Base-by-base conservation (phyloP, 1,140 invertebrate species). In the Drosophila ogumai region DNA sequence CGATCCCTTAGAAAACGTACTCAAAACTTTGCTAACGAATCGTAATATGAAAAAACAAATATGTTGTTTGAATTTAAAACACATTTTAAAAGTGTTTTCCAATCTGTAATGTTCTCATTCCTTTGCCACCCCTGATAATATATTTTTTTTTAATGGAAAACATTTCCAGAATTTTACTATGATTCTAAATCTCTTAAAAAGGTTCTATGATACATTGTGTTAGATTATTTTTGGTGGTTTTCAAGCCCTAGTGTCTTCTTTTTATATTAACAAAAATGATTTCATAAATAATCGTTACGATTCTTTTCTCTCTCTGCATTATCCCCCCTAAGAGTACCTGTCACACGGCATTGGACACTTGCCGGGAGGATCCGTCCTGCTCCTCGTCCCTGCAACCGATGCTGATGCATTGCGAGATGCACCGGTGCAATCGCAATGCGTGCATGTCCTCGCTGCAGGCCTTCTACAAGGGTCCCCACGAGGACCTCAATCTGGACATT, bases 381-480 rank as follows among this genome's bases (percentile, higher is more conserved):
- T 95, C 95, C 84, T 94, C 94, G 57, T 94, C 96, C 44, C 93
- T 98, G 57, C 95, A 96, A 41, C 96, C 96, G 5, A 96, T 98
- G 66, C 93, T 98, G 75, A 95, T 95, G 90, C 95, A 96, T 82
- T 98, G 97, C 91, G 96, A 97, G 81, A 93, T 95, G 40, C 94
- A 94, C 46, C 94, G 94, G 41, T 98, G 97, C 93, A 95, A 96
- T 82, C 94, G 96, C 64, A 96, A 97, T 84, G 95, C 96, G 9
- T 98, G 97, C 92, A 98, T 98, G 97, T 94, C 95, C 55, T 96
- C 96, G n/a, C 92, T 98, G 73, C 95, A 97, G 88, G 95, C 95
- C 54, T 98, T 98, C 93, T 98, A 98, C 93, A 94, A 96, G 82
- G 95, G 95, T 71, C 95, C 96, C 6, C 95, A 95, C 54, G 95